A percentile compares a stretch with the other conserved stretches of the same genome.
phyloP scores from a whole-genome alignment of 2,797 vertebrate genomes.

The Platalea minor region DNA sequence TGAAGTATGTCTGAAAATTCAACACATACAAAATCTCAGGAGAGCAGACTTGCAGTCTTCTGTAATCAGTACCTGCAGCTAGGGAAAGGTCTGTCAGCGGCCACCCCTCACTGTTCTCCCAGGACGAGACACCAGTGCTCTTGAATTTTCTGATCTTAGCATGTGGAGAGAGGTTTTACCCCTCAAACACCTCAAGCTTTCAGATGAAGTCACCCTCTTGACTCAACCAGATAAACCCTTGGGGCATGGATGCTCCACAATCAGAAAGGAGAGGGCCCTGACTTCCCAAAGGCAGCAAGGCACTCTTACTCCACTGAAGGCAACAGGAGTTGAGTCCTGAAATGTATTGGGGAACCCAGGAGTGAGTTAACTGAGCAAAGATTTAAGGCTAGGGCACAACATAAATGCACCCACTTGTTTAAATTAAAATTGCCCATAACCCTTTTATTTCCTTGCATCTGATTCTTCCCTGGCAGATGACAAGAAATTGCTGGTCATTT shows the following conservation, averaged over 20 bases:
- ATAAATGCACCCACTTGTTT: conserved; percentile 38
- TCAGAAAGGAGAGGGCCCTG: neutral
- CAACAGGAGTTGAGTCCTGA: neutral
- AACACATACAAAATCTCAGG: neutral
- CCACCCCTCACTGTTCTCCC: neutral
- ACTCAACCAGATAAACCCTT: neutral
- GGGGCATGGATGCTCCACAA: neutral
- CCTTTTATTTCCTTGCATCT: conserved; percentile 58
- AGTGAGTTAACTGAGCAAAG: neutral
- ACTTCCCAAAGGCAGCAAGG: rapidly evolving
- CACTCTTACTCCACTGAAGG: neutral
- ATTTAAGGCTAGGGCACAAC: conserved; percentile 2
- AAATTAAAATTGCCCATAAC: conserved; percentile 60
- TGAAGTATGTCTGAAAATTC: neutral
- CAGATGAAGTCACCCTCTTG: neutral
- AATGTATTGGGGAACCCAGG: neutral
- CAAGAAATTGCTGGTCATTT: conserved; percentile 53
- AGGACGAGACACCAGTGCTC: neutral
- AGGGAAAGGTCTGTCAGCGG: neutral
- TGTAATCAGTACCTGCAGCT: neutral
- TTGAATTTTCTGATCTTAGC: neutral
- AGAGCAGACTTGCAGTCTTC: neutral
- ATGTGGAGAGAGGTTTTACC: neutral
- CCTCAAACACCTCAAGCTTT: neutral
- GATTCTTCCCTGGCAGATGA: conserved; percentile 48